Conservation (phyloP, 2,888 invertebrate species). For the Clivina fossor region DNA sequence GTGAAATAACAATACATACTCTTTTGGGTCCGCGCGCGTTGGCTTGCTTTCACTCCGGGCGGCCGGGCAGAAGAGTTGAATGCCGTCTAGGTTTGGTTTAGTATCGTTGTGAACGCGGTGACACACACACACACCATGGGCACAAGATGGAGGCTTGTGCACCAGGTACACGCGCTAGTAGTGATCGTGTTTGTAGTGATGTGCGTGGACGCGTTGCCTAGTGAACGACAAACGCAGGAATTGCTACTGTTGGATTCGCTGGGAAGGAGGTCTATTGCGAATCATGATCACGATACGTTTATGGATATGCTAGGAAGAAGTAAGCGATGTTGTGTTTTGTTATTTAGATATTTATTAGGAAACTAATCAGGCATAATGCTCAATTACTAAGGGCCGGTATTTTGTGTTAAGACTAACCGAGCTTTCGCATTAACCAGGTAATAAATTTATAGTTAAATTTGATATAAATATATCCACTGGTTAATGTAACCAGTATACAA, state of each 20-base stretch:
- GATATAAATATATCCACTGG: too few relatives aligned
- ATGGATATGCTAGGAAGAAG: slow-evolving; percentile 85
- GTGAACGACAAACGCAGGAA: slow-evolving; percentile 73
- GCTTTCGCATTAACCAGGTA: too few relatives aligned
- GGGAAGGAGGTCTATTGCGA: slow-evolving; percentile 62
- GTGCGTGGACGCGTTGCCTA: slow-evolving; percentile 55
- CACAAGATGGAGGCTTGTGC: background rate
- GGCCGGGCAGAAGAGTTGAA: too few relatives aligned
- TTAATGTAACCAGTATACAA: too few relatives aligned
- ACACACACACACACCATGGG: background rate
- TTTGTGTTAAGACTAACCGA: too few relatives aligned
- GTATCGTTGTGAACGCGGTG: background rate
- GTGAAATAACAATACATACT: slow-evolving; percentile 47
- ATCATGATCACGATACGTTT: slow-evolving; percentile 68
- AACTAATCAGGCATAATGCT: too few relatives aligned
- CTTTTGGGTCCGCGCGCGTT: too few relatives aligned
- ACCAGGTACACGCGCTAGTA: slow-evolving; percentile 5
- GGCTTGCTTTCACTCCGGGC: too few relatives aligned
- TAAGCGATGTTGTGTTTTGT: slow-evolving; percentile 52
- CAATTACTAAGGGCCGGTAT: too few relatives aligned
- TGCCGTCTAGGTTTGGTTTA: background rate
- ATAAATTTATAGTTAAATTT: too few relatives aligned
- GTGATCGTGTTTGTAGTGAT: slow-evolving; percentile 37
- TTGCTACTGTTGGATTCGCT: slow-evolving; percentile 72
- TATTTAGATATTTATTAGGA: too few relatives aligned